Evolutionary conservation across 2,888 invertebrate genomes (phyloP).

Genomic region (Dasypolia templi): DNA sequence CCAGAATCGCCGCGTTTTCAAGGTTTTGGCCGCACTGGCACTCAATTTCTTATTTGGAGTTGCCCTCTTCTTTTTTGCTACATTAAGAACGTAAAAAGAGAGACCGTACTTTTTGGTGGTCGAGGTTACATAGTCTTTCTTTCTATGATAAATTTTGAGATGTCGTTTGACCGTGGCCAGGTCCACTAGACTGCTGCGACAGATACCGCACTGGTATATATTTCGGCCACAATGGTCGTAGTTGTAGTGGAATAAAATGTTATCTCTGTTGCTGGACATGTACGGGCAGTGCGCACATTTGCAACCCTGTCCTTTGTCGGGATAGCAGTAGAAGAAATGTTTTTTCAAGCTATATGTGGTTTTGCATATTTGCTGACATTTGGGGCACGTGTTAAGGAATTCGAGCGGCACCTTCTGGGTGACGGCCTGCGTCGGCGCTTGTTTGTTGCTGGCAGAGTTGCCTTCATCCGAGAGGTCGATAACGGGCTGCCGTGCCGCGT

Average conservation of each 20-base stretch:
- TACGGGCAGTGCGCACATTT: conserved; percentile 58
- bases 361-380: conserved; percentile 69
- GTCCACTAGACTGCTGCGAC: conserved; percentile 56
- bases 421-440: not conserved
- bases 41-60: conserved; percentile 66
- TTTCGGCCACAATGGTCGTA: conserved; percentile 55
- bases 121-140: conserved; percentile 33
- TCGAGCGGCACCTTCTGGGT: conserved; percentile 33
- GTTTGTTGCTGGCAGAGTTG: conserved; percentile 7
- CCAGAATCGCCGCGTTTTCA: conserved; percentile 81
- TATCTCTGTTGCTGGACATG: conserved; percentile 41
- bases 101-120: conserved; percentile 6
- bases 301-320: conserved; percentile 57
- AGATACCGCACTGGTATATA: conserved; percentile 70
- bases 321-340: conserved; percentile 68
- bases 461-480: conserved; percentile 76
- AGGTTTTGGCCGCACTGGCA: conserved; percentile 56
- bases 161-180: conserved; percentile 69
- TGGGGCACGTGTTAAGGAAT: conserved; percentile 74
- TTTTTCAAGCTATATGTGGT: conserved; percentile 70
- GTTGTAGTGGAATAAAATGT: conserved; percentile 74
- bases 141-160: conserved; percentile 67
- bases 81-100: conserved; percentile 21
- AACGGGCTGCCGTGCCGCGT: conserved; percentile 57
- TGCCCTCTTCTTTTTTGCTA: conserved; percentile 36